Evolutionary conservation across 2,888 invertebrate species (phyloP).

Genomic region (Mimachlamys varia): DNA sequence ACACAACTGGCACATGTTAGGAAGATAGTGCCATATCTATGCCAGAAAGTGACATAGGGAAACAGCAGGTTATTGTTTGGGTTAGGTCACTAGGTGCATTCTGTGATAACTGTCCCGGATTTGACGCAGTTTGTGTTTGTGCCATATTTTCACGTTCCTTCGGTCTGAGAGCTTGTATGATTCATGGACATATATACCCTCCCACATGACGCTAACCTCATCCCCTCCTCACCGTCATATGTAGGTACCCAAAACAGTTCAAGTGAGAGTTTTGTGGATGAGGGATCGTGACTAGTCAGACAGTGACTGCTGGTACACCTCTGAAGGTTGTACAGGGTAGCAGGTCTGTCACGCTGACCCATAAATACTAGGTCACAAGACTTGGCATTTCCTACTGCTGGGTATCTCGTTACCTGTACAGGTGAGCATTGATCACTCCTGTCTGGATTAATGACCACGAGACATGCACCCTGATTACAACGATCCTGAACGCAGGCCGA

Average conservation of each 20-base stretch:
- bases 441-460: background rate
- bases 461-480: background rate
- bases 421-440: background rate
- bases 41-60: background rate
- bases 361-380: slow-evolving; percentile 4
- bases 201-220: background rate
- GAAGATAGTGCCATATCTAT: background rate
- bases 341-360: background rate
- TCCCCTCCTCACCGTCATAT: background rate
- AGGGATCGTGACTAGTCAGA: no score
- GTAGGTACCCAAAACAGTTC: background rate
- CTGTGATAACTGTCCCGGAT: background rate
- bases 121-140: background rate
- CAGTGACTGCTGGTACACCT: background rate
- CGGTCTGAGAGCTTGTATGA: background rate
- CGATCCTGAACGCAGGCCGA: background rate
- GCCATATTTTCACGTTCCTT: background rate
- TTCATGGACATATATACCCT: slow-evolving; percentile 14
- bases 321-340: background rate
- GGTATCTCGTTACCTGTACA: slow-evolving; percentile 13
- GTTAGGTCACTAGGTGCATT: background rate
- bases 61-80: slow-evolving; percentile 12
- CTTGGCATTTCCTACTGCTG: background rate
- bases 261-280: no score
- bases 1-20: background rate